Evolutionary conservation across 35 echinoderm and acorn worm genomes (phyloP), one percentile per base, ranked within the genome.

Genomic region (Hemicentrotus pulcherrimus): DNA sequence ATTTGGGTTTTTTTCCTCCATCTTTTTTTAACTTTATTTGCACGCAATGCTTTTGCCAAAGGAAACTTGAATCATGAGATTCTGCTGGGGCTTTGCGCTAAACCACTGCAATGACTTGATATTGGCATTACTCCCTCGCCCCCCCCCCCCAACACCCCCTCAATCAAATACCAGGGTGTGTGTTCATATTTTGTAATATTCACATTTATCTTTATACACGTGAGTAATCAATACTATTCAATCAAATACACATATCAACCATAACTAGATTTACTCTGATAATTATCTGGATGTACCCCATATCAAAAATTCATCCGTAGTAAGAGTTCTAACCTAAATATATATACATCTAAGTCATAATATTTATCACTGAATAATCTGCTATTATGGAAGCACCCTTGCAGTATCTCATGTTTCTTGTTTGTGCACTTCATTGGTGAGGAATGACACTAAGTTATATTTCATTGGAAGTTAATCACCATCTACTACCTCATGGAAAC

Each of bases 31-130:
- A 16, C 32, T 90, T 33, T 90, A 45, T 90, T 90, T 90, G 88
- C 88, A 90, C 88, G 88, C 88, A 90, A 45, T 90, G 88, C 88
- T 90, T 88, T 45, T 90, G 88, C 88, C 88, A 47, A 90, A 33
- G 32, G 88, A 90, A 5, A 90, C 88, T 35, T 78, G 65, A 78
- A 78, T 78, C 65, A 78, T 78, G 65, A 78, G 65, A 78, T 78
- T 78, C 65, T 78, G 65, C 65, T 78, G 28, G 65, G 65, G 65
- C 65, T 78, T 78, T 78, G 65, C 65, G 65, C 65, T 78, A 4
- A 18, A 22, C 65, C 65, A 8, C 65, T n/a, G 65, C 65, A 78
- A 78, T 22, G 65, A 78, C 65, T 55, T 55, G 50, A 55, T 55
- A 28, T 78, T 78, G 19, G 65, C 19, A 78, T 78, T 28, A 22